Base-by-base conservation (phyloP, 2,888 invertebrate genomes). In the Epinotia nisella region DNA sequence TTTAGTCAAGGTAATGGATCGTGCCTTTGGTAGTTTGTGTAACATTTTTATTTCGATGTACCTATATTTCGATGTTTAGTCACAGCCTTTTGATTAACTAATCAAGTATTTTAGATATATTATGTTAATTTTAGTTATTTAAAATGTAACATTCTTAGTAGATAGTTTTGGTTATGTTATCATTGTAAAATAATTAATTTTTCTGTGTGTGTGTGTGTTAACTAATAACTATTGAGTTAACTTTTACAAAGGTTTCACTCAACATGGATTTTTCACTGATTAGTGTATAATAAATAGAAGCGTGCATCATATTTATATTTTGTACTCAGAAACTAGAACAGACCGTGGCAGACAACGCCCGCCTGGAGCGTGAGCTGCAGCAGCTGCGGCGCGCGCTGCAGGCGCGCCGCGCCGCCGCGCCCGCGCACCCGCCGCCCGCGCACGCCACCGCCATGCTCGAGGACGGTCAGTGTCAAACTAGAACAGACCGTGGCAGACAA, bases 301-400 rank as follows among this genome's bases (percentile, higher is more conserved):
- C n/a, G n/a, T 13, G 5, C n/a, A 13, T 4, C n/a, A 49, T 45
- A 45, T 5, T 7, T n/a, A 1, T n/a, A n/a, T n/a, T n/a, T 5
- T 49, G 15, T n/a, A n/a, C 3, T 45, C 85, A 97, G 96, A 97
- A 97, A 95, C 91, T 98, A 78, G 98, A 98, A 90, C 98, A 98
- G 89, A 98, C 98, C 0, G 97, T 98, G 19, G 97, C 97, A 1
- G 98, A 98, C 80, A 98, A 98, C 86, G 97, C 97, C 9, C 95
- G 97, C 1, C 89, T 98, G 75, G 98, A 98, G 88, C 97, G 98
- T 76, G 98, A 98, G 85, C 91, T 98, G 77, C 95, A 98, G 66
- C 95, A 98, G 29, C 88, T 98, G 71, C 95, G 98, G 10, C 97
- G 98, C 80, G 98, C 97, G 85, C 89, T 98, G 67, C 97, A 97